phyloP scores from a whole-genome alignment of 2,888 invertebrate species.

The Byasa hedistus region DNA sequence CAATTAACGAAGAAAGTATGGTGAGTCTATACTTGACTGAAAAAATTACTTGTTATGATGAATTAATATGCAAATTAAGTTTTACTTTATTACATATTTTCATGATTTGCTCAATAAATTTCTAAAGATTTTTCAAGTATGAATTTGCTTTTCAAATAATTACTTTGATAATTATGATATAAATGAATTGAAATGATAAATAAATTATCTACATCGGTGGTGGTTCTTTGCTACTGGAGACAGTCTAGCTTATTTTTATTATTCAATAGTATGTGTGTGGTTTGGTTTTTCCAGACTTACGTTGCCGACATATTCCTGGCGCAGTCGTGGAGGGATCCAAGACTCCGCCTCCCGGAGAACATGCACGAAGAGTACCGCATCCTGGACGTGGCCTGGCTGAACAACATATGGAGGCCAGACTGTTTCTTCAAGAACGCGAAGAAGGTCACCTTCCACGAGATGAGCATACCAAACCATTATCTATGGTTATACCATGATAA shows the following conservation, averaged over 20 bases:
- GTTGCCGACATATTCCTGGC: slow-evolving; percentile 95
- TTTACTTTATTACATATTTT: no score
- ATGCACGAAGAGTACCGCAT: slow-evolving; percentile 96
- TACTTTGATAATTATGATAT: no score
- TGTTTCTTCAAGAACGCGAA: slow-evolving; percentile 97
- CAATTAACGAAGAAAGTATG: slow-evolving; percentile 98
- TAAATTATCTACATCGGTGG: no score
- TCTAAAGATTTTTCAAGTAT: no score
- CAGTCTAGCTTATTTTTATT: no score
- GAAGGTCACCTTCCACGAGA: slow-evolving; percentile 95
- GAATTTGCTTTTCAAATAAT: no score
- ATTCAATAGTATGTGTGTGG: no score
- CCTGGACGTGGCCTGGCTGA: slow-evolving; percentile 93
- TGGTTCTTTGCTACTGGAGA: no score
- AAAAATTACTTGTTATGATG: background rate
- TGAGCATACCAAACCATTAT: slow-evolving; percentile 96
- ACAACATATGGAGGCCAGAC: slow-evolving; percentile 94
- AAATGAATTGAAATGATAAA: no score
- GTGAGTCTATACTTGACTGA: slow-evolving; percentile 63
- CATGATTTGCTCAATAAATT: no score
- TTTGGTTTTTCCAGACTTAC: slow-evolving; percentile 84
- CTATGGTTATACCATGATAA: slow-evolving; percentile 95
- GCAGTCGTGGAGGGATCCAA: slow-evolving; percentile 95
- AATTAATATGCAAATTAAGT: no score
- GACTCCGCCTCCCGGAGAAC: slow-evolving; percentile 93